Evolutionary conservation across 2,113 vertebrate genomes (phyloP).

Genomic region (Neotragus moschatus): DNA sequence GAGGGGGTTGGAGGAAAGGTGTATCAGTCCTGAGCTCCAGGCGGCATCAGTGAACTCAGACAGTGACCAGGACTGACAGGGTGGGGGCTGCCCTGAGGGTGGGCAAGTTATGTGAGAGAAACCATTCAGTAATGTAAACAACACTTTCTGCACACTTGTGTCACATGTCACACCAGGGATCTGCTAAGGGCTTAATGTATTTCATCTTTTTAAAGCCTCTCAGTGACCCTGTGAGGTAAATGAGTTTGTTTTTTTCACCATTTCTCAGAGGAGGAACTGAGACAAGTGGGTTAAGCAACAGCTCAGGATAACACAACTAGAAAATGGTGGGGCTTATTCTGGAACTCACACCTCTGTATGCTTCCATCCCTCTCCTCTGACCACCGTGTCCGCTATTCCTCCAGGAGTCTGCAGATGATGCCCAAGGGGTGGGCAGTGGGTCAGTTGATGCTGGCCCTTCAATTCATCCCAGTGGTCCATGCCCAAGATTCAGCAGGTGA

Average conservation of each 20-base stretch:
- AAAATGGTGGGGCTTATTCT: neutral
- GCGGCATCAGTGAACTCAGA: neutral
- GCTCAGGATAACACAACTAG: neutral
- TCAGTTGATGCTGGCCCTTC: neutral
- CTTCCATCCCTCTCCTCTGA: neutral
- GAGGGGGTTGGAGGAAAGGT: neutral
- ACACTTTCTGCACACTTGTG: neutral
- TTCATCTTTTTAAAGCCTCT: neutral
- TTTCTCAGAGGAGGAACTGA: conserved; percentile 24
- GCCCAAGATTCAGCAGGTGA: neutral
- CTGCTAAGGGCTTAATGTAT: neutral
- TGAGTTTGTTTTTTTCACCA: neutral
- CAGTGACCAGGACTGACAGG: neutral
- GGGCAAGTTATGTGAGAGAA: neutral
- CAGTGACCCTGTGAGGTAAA: neutral
- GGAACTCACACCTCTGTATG: no score
- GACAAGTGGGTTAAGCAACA: neutral
- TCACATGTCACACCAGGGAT: neutral
- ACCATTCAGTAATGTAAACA: neutral
- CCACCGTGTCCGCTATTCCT: rapidly evolving
- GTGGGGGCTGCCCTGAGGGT: neutral
- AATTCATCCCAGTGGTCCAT: no score
- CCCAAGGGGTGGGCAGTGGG: no score
- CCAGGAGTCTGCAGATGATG: no score
- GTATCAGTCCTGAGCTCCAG: neutral